Base-by-base conservation (phyloP, 1,140 invertebrate genomes). In the Drosophila suzukii region DNA sequence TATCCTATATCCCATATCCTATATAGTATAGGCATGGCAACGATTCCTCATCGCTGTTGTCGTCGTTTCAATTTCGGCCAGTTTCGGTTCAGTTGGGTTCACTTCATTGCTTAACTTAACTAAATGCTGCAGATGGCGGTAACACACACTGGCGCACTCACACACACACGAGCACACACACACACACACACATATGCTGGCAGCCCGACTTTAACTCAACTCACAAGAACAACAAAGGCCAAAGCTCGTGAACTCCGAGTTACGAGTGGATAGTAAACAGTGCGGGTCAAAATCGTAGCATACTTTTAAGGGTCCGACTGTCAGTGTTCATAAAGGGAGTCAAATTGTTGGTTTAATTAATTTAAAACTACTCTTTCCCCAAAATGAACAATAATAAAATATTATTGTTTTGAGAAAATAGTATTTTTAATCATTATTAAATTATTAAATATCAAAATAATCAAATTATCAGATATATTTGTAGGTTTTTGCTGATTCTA, bases 81-180 rank as follows among this genome's bases (percentile, higher is more conserved):
- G 75, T 86, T 83, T 86, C 84, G 84, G 83, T 86, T 86, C 83
- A 86, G 83, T 74, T 83, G 81, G 77, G 85, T 89, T 89, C 85
- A 90, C 81, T 90, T 84, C 82, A 77, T 84, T 78, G 78, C 82
- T 75, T 88, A 91, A 91, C 90, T 91, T 91, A 79, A 91, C 80
- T 90, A 90, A 90, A 90, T 83, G 90, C 78, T 78, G 65, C 86
- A 75, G 82, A 81, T 88, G 78, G 78, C 59, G 66, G 66, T 44
- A 55, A 47, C 68, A 75, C 75, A 59, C 59, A 66, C 50, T 27
- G 1, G 53, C 49, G 39, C 43, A 58, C 75, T 39, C 36, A 49
- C 17, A 47, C 47, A 1, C 8, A 10, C 24, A 20, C 6, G 4
- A 10, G n/a, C 10, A 34, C n/a, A 39, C 44, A 44, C 30, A 70